Evolutionary conservation across 1,140 invertebrate genomes (phyloP).

Genomic region (Drosophila tsacasi): DNA sequence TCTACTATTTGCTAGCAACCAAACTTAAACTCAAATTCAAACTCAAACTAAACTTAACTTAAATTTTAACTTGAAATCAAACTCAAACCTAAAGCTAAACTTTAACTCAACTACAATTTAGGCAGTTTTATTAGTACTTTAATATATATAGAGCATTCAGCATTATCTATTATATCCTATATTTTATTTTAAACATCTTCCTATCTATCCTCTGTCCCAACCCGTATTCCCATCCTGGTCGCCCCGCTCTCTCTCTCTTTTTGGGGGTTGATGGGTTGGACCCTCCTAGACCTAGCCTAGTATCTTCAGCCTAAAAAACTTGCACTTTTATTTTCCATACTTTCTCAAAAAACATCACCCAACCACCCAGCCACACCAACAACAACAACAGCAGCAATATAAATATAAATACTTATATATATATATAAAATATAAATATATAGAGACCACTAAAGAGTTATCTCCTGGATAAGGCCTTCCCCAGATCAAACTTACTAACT

Average conservation of each 20-base stretch:
- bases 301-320: conserved; percentile 55
- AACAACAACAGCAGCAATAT: conserved; percentile 25
- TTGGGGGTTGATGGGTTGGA: not conserved
- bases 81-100: conserved; percentile 1
- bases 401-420: conserved; percentile 18
- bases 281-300: conserved; percentile 3
- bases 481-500: conserved; percentile 37
- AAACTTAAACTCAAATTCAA: conserved; percentile 10
- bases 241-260: not conserved
- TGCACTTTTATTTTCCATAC: conserved; percentile 78
- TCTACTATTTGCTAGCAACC: conserved; percentile 51
- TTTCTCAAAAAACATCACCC: conserved; percentile 42
- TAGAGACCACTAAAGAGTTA: conserved; percentile 10
- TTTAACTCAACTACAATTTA: conserved; percentile 29
- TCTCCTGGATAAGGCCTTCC: no score
- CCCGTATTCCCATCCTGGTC: conserved; percentile 10
- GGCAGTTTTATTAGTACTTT: conserved; percentile 28
- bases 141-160: conserved; percentile 39
- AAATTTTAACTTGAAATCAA: not conserved
- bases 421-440: conserved; percentile 3
- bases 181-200: conserved; percentile 56
- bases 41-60: not conserved
- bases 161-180: conserved; percentile 30
- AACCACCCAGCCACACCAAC: not conserved
- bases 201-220: conserved; percentile 3